phyloP scores from a whole-genome alignment of 2,797 vertebrate species.

The Gymnothorax reevesii region DNA sequence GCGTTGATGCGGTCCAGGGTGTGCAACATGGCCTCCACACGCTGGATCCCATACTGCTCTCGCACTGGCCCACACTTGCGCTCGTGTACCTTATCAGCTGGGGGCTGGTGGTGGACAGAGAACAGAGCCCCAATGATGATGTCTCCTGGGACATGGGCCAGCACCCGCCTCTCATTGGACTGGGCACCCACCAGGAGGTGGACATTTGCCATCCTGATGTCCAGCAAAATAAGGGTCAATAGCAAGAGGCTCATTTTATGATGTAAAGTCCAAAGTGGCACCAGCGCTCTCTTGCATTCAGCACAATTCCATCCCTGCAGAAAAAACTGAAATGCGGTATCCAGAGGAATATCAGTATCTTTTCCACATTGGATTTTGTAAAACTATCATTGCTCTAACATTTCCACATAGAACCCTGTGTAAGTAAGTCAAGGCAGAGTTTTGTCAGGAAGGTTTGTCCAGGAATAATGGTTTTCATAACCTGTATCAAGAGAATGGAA shows the following conservation, averaged over 20 bases:
- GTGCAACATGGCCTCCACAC: constrained; percentile 97
- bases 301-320: constrained; percentile 66
- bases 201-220: constrained; percentile 71
- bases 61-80: constrained; percentile 94
- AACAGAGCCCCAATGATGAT: constrained; percentile 96
- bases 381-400: constrained; percentile 37
- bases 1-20: constrained; percentile 94
- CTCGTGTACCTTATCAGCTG: constrained; percentile 96
- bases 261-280: not conserved
- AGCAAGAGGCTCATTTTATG: constrained; percentile 79
- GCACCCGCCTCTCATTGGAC: constrained; percentile 88
- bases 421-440: constrained; percentile 37
- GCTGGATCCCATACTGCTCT: constrained; percentile 97
- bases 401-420: constrained; percentile 52
- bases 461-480: constrained; percentile 59
- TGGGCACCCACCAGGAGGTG: constrained; percentile 77
- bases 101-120: constrained; percentile 96
- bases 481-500: constrained; percentile 51
- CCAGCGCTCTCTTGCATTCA: constrained; percentile 42
- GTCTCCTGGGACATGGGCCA: constrained; percentile 93
- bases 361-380: constrained; percentile 40
- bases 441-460: constrained; percentile 38
- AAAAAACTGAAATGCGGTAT: constrained; percentile 35
- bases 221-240: constrained; percentile 74
- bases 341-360: constrained; percentile 33